phyloP scores from a whole-genome alignment of 2,113 vertebrate genomes.

The Columbina picui region DNA sequence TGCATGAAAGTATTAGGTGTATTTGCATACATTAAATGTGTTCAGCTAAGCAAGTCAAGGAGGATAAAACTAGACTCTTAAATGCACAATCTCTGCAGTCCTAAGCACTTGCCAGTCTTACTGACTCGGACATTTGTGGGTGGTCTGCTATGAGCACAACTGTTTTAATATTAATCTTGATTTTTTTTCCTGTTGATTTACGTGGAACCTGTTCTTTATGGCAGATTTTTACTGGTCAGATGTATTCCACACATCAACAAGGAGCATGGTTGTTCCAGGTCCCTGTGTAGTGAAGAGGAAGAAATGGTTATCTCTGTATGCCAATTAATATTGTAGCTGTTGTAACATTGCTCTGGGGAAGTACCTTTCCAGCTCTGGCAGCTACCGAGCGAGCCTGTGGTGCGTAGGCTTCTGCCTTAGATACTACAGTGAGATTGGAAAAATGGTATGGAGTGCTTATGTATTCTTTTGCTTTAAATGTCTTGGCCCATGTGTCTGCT shows the following conservation, averaged over 20 bases:
- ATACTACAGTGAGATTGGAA: neutral
- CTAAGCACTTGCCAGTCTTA: neutral
- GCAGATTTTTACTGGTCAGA: neutral
- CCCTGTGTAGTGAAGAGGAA: neutral
- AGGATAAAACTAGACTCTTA: neutral
- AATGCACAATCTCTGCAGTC: neutral
- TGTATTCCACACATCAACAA: neutral
- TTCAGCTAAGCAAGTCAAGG: neutral
- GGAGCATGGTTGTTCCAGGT: neutral
- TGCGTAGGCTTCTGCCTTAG: neutral
- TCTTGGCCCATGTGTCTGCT: neutral
- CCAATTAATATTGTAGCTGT: neutral
- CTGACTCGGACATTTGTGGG: neutral
- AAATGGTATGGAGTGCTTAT: neutral
- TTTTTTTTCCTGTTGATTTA: neutral
- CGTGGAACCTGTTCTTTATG: neutral
- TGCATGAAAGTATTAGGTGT: neutral
- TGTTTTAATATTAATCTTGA: accelerated
- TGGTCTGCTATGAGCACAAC: neutral
- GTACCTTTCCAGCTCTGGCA: neutral
- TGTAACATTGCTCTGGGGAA: neutral
- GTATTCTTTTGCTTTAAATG: neutral
- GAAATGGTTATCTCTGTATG: neutral
- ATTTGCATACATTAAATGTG: neutral
- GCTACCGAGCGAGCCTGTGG: neutral